Base-by-base conservation (phyloP, 2,888 invertebrate genomes). In the Bombylius major region DNA sequence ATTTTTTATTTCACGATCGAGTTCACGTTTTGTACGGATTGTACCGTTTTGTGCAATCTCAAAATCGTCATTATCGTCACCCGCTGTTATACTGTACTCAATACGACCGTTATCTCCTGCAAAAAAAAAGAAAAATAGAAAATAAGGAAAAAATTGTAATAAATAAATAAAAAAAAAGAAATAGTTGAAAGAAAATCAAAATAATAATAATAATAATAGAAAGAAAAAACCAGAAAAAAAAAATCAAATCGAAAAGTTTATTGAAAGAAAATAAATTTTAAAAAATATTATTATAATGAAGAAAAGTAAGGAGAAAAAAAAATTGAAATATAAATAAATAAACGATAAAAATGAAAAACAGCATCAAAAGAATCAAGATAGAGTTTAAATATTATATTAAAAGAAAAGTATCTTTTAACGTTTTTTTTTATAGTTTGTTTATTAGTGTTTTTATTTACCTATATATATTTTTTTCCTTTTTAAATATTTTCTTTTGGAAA, bases 71-170 rank as follows among this genome's bases (percentile, higher is more conserved):
- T 80, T 78, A 51, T 89, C 89, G 70, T 93, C 88, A 51, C 94
- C 93, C 47, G 84, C 83, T 50, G 83, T 81, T 65, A 96, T 89
- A 61, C 81, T 82, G 77, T 93, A 96, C 47, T 79, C 76, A 54
- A 96, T 81, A 66, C 83, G 82, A 13, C 92, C 93, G 76, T 95
- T 95, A 65, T 86, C 80, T 59, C 89, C 92, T 92, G 78, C 8
- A 75, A 70, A 66, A 36, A 56, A 60, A 55, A n/a, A 53, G 55
- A 47, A 50, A 60, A 59, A 61, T 52, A 51, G 49, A 36, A 50
- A 33, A n/a, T n/a, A n/a, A 55, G 55, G 56, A 50, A 50, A 51
- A 56, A 32, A 51, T 36, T 47, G 13, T n/a, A 50, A 51, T 36
- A 50, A 50, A 44, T 49, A 54, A 50, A 51, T 36, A 50, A 50